phyloP scores from a whole-genome alignment of 2,888 invertebrate genomes.

The Yponomeuta malinellus region DNA sequence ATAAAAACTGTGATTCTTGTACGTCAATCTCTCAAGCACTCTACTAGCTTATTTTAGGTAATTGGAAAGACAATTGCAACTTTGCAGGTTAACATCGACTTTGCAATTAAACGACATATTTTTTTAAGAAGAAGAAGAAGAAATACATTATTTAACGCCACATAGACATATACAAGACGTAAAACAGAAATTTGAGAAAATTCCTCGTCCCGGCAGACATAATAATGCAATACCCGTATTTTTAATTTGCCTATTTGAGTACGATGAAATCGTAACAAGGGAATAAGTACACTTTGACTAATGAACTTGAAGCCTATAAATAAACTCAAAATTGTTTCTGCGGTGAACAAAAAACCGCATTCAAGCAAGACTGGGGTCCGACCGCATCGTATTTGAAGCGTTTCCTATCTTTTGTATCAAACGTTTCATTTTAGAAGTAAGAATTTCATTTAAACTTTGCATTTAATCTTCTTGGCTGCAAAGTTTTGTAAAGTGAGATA shows the following conservation, averaged over 20 bases:
- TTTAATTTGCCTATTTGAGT: neutral
- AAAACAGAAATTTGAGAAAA: too few relatives aligned
- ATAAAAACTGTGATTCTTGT: too few relatives aligned
- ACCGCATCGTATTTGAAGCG: slow-evolving; percentile 10
- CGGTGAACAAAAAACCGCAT: neutral
- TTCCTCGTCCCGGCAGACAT: too few relatives aligned
- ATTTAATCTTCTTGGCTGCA: slow-evolving; percentile 67
- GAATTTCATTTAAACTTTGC: slow-evolving; percentile 70
- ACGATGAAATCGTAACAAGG: neutral
- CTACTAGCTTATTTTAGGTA: too few relatives aligned
- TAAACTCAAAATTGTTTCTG: neutral
- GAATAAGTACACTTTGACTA: neutral
- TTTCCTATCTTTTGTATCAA: slow-evolving; percentile 41
- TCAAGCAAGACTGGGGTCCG: neutral
- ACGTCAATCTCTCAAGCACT: too few relatives aligned
- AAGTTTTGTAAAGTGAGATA: slow-evolving; percentile 63
- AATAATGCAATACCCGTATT: too few relatives aligned
- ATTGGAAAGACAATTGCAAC: too few relatives aligned
- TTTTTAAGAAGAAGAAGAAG: too few relatives aligned
- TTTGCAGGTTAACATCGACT: too few relatives aligned
- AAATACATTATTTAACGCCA: too few relatives aligned
- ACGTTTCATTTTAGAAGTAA: slow-evolving; percentile 49
- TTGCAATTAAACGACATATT: too few relatives aligned
- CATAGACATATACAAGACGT: too few relatives aligned
- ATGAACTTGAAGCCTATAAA: neutral